Base-by-base conservation (phyloP, 2,113 vertebrate species). In the Sinocyclocheilus anophthalmus region DNA sequence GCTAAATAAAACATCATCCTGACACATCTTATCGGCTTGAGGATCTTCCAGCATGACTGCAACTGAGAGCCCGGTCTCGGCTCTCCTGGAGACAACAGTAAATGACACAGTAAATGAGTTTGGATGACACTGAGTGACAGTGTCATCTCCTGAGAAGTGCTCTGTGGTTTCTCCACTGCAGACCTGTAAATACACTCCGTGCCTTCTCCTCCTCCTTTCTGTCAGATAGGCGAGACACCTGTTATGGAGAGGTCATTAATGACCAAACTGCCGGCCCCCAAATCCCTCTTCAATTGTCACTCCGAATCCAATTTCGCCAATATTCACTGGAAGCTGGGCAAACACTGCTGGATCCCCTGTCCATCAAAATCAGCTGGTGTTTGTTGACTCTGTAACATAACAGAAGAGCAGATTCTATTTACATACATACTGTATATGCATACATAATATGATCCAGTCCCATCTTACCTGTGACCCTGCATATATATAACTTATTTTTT, bases 171-270 rank as follows among this genome's bases (percentile, higher is more conserved):
- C 50, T 72, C 39, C 37, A 45, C 67, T 42, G 37, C 80, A 86
- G 61, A 50, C 79, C 88, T 72, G 61, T 86, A 88, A 76, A 86
- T 75, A 61, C 84, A 61, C 24, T 20, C 76, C 3, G 14, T 1
- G 57, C 45, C 42, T 63, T 42, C 26, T 80, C 57, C 78, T 84
- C 76, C 83, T 67, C 78, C 76, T 37, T 45, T 22, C 70, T 87
- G 78, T 87, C 85, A 89, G 63, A 77, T 82, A 48, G 55, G 30
- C 26, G 45, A 73, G 67, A 81, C 79, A 73, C n/a, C 78, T 79
- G 83, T 65, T 81, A 77, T 42, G 55, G 88, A 82, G 73, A 65
- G 83, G 83, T 61, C 85, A 85, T 89, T 89, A 89, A 87, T 89
- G 85, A 85, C 82, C 77, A 63, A 73, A 55, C 88, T 82, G 77